Evolutionary conservation across 2,797 vertebrate genomes (phyloP), one percentile per base, ranked within the genome.

Genomic region (Psittacula echo): DNA sequence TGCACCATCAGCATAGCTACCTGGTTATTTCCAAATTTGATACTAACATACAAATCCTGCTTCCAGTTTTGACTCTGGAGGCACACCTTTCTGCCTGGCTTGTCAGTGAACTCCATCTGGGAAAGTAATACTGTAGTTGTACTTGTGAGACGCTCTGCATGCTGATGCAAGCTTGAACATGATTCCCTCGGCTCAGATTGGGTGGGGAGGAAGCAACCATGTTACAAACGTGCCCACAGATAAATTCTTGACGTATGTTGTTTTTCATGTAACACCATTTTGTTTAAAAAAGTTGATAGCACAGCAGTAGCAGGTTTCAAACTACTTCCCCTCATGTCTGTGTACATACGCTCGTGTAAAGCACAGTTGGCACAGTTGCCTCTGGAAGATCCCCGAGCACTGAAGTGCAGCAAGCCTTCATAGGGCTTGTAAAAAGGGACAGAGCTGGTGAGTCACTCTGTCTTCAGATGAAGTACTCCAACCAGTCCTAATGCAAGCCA

Each of bases 401-500:
- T 21, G 51, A 78, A 65, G 44, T 6, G 19, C 30, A 37, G 44
- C 15, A 56, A 9, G 20, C 39, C 44, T 45, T 54, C 26, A 56
- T 51, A 19, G 37, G 44, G 42, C 29, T 39, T 3, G 1, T 8
- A 4, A 11, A 37, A 61, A 56, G 14, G 24, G 65, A 19, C 37
- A 10, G 16, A 50, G 56, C 14, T 0, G 1, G 7, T 7, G 44
- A 5, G 39, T 85, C 6, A 0, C 21, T 41, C 45, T 24, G 19
- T 27, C 0, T 29, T 6, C 24, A n/a, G 41, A 42, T 22, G 70
- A 56, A 13, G 10, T 58, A 9, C 58, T 61, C 37, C 44, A 32
- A 5, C 12, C 15, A 41, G 51, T 18, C 7, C 13, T 37, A 32
- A 2, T 3, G 61, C 26, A 27, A 30, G 45, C 24, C 3, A 2